phyloP scores from a whole-genome alignment of 2,797 vertebrate genomes.

The Brachyrhaphis roseni region DNA sequence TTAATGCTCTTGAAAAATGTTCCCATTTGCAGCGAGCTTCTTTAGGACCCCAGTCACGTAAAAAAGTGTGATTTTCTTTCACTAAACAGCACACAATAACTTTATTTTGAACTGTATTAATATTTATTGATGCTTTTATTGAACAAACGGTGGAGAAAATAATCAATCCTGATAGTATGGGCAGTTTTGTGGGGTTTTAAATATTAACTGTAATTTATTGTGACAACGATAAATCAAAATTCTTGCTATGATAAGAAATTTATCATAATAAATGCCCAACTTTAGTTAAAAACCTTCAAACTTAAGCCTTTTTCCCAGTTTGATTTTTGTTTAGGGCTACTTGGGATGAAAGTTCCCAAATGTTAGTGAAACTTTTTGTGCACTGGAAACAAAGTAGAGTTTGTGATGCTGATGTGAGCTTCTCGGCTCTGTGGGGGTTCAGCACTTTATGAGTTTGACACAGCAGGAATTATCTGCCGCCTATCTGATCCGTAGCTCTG shows the following conservation, averaged over 20 bases:
- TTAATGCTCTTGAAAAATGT: too few species aligned
- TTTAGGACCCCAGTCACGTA: too few species aligned
- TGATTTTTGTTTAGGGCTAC: not conserved
- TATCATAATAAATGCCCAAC: too few species aligned
- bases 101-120: not conserved
- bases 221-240: too few species aligned
- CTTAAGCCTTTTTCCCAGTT: not conserved
- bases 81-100: too few species aligned
- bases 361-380: not conserved
- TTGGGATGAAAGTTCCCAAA: not conserved
- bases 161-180: too few species aligned
- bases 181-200: too few species aligned
- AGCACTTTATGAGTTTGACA: constrained; percentile 26
- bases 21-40: too few species aligned
- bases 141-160: too few species aligned
- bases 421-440: constrained; percentile 30
- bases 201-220: too few species aligned
- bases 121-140: not conserved
- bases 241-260: too few species aligned
- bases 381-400: not conserved
- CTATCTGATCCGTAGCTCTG: constrained; percentile 24
- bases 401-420: not conserved
- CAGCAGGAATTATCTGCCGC: constrained; percentile 36
- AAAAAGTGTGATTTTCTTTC: too few species aligned
- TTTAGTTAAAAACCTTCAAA: not conserved